Conservation (phyloP, 2,113 vertebrate species). For the Ammospiza caudacuta region DNA sequence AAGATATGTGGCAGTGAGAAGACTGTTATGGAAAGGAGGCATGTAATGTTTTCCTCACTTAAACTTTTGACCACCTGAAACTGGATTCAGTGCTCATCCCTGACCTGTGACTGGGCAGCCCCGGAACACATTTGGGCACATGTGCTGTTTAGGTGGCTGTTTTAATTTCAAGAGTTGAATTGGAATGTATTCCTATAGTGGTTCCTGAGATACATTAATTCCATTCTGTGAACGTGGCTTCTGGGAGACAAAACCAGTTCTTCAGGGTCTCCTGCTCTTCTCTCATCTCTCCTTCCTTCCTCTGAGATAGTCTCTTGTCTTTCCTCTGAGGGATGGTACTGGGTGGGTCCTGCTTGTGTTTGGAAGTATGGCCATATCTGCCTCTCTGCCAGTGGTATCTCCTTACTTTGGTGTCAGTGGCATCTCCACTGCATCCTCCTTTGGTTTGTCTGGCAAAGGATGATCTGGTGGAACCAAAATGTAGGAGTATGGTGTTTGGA, state of each 20-base stretch:
- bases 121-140: neutral
- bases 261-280: neutral
- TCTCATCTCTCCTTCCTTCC: neutral
- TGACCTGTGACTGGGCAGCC: neutral
- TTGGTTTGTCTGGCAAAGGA: neutral
- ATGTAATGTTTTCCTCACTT: neutral
- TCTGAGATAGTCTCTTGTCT: neutral
- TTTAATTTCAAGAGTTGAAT: neutral
- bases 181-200: neutral
- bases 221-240: neutral
- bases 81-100: neutral
- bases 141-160: neutral
- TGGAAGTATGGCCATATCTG: neutral
- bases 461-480: neutral
- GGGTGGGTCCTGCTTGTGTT: neutral
- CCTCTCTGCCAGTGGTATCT: accelerated
- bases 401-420: neutral
- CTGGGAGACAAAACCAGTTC: neutral
- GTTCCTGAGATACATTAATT: neutral
- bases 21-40: neutral
- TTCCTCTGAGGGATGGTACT: neutral
- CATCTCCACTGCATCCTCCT: neutral
- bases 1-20: neutral
- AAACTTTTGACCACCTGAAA: neutral
- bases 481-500: neutral